phyloP scores from a whole-genome alignment of 2,888 invertebrate species.

The Lasioglossum villosulum region DNA sequence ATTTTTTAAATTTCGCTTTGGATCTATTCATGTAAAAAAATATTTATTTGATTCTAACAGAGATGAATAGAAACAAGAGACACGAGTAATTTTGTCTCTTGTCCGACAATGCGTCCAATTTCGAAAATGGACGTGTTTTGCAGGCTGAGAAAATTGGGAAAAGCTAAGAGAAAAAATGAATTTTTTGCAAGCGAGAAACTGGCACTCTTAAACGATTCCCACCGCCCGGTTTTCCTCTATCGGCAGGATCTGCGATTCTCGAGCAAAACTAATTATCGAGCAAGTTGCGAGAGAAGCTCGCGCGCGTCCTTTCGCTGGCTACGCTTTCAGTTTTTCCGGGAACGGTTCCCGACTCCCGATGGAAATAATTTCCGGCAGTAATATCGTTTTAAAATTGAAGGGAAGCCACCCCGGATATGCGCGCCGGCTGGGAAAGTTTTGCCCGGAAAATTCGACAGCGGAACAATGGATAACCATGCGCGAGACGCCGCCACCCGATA shows the following conservation, averaged over 20 bases:
- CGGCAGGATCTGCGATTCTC: neutral
- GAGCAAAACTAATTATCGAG: constrained; percentile 43
- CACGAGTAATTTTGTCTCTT: neutral
- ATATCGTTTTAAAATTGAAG: constrained; percentile 30
- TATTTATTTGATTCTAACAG: neutral
- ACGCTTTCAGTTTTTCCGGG: neutral
- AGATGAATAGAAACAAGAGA: neutral
- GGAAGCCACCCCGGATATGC: neutral
- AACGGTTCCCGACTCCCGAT: neutral
- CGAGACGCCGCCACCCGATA: neutral
- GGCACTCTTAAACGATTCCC: constrained; percentile 1
- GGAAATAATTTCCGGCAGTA: constrained; percentile 30
- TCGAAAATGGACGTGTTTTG: neutral
- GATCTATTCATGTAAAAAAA: neutral
- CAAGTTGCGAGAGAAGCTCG: constrained; percentile 9
- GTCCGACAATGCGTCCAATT: neutral
- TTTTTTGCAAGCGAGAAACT: neutral
- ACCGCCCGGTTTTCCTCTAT: neutral
- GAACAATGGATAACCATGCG: constrained; percentile 8
- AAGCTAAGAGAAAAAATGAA: neutral
- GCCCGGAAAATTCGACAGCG: constrained; percentile 1
- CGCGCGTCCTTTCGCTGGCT: neutral
- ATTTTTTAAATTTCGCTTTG: neutral
- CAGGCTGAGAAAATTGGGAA: too few species aligned
- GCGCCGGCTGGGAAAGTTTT: neutral